Conservation (phyloP, 1,140 invertebrate species). For the Drosophila lowei region DNA sequence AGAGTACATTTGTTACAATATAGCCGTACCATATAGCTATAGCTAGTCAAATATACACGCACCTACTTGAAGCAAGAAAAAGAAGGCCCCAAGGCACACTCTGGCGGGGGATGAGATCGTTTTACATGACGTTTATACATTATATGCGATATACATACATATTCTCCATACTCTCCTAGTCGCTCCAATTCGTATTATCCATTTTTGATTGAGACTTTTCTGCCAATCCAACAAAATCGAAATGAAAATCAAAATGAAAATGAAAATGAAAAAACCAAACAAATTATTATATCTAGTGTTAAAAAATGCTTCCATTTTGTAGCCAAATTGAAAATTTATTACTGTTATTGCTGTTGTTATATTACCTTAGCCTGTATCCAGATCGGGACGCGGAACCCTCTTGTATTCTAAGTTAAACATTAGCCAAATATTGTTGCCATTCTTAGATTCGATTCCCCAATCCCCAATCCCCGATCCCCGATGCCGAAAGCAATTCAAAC, state of each 20-base stretch:
- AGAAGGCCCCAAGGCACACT: not conserved
- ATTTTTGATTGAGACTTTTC: constrained; percentile 44
- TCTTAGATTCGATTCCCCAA: constrained; percentile 8
- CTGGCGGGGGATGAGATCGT: too few species aligned
- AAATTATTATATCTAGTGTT: constrained; percentile 31
- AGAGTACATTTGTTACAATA: constrained; percentile 38
- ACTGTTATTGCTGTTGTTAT: constrained; percentile 61
- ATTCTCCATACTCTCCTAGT: constrained; percentile 18
- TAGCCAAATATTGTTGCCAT: constrained; percentile 45
- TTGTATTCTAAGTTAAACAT: constrained; percentile 49
- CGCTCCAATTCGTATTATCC: constrained; percentile 35
- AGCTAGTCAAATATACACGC: constrained; percentile 45
- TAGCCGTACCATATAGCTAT: constrained; percentile 17
- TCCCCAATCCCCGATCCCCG: constrained; percentile 1
- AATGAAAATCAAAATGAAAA: constrained; percentile 10
- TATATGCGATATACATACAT: constrained; percentile 4
- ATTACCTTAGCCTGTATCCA: constrained; percentile 23
- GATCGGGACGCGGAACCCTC: constrained; percentile 26
- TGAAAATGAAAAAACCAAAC: constrained; percentile 1
- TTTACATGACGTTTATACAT: constrained; percentile 5
- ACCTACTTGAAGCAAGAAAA: not conserved
- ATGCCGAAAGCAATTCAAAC: constrained; percentile 12
- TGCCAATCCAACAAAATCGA: constrained; percentile 49
- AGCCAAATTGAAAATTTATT: constrained; percentile 52
- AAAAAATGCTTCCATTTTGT: constrained; percentile 72